These are phyloP conservation scores for Hydrotaea cyrtoneurina DNA, from an alignment of 2,888 invertebrate genomes.

Conservation along the genomic window DNA sequence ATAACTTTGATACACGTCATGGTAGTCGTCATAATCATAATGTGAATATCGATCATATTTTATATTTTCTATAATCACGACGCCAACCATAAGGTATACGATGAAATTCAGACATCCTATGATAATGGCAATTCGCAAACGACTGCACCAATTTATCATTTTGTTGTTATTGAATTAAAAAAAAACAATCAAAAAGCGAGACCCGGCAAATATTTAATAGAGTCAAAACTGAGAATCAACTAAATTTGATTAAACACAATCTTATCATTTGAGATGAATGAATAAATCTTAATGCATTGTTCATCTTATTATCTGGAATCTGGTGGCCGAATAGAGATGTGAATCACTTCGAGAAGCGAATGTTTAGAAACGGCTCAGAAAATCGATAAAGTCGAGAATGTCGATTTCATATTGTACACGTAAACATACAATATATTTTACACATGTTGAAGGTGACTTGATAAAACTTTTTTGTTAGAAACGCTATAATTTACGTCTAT, in stretches of 20 bases:
- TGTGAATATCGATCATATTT: constrained; percentile 16
- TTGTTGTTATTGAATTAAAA: not conserved
- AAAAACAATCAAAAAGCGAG: not conserved
- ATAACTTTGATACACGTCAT: constrained; percentile 6
- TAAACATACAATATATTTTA: too few relatives aligned
- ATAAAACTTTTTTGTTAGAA: too few relatives aligned
- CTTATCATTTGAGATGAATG: not conserved
- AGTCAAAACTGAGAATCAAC: not conserved
- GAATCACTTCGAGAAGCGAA: too few relatives aligned
- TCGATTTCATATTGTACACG: too few relatives aligned
- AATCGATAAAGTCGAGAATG: too few relatives aligned
- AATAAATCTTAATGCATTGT: not conserved
- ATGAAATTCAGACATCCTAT: constrained; percentile 21
- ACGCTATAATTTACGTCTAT: too few relatives aligned
- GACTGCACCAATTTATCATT: constrained; percentile 3
- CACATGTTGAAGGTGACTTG: too few relatives aligned
- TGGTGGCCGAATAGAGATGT: too few relatives aligned
- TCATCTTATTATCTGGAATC: not conserved
- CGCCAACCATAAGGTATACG: not conserved
- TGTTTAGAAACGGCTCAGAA: too few relatives aligned
- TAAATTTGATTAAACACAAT: not conserved
- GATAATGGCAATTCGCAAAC: not conserved
- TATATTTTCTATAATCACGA: not conserved
- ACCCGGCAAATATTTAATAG: not conserved
- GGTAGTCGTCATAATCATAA: constrained; percentile 9